A percentile compares a stretch with the other conserved stretches of the same genome.
phyloP scores from a whole-genome alignment of 2,113 vertebrate genomes.

The Apodemus sylvaticus region DNA sequence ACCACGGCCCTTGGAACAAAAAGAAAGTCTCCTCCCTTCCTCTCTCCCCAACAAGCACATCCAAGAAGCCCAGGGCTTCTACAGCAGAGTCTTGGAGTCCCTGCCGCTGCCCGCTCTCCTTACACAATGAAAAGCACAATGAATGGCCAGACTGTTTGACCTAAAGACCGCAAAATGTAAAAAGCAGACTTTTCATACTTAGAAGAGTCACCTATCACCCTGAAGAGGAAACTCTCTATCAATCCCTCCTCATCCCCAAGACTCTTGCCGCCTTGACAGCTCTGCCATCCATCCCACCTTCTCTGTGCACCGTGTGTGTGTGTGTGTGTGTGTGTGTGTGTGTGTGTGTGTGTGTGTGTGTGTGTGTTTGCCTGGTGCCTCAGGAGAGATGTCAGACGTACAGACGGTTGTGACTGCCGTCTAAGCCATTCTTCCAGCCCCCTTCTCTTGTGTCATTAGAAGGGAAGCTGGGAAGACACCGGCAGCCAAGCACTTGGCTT shows the following conservation, averaged over 20 bases:
- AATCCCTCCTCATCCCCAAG: not conserved
- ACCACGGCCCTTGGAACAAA: not conserved
- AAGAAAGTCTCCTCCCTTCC: not conserved
- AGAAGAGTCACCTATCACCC: not conserved
- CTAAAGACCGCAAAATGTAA: constrained; percentile 26
- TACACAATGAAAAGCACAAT: constrained; percentile 5
- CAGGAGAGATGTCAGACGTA: too few relatives aligned
- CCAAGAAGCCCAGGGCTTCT: not conserved
- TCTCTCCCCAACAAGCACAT: too few relatives aligned
- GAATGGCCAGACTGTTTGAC: not conserved
- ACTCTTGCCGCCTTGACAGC: rapidly evolving
- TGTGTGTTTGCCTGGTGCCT: too few relatives aligned
- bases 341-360: too few relatives aligned
- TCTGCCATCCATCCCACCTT: not conserved
- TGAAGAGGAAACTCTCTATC: not conserved
- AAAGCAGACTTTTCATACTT: not conserved
- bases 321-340: too few relatives aligned
- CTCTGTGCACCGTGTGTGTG: not conserved
- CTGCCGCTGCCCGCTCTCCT: not conserved
- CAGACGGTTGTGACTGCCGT: too few relatives aligned
- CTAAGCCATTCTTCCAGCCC: not conserved
- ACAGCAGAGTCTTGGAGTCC: not conserved
- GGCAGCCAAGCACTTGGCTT: not conserved
- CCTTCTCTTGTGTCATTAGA: not conserved
- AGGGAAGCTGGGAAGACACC: not conserved